Percentiles rank a stretch among this genome's conserved stretches.
Conservation (phyloP, 2,797 vertebrate genomes). For the Octomys mimax region DNA sequence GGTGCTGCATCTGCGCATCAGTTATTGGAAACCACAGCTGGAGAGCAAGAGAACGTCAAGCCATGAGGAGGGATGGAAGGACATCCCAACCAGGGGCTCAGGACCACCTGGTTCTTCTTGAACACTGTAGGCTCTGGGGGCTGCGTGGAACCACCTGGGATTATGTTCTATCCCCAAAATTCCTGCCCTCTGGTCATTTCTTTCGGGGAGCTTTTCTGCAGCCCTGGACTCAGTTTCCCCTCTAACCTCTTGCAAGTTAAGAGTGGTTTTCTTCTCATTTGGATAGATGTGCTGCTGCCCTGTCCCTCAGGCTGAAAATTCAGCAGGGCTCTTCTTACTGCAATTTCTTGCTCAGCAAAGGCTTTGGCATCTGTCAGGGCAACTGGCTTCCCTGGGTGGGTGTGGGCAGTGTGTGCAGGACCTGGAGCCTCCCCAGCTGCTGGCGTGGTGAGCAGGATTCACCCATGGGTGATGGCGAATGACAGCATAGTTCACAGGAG, state of each 20-base stretch:
- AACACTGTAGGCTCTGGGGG: too few species aligned
- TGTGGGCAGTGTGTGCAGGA: background rate
- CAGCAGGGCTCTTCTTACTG: background rate
- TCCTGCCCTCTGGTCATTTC: too few species aligned
- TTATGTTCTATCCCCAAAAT: background rate
- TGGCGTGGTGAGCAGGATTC: background rate
- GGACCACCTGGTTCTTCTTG: background rate
- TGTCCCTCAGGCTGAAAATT: background rate
- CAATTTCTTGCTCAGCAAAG: background rate
- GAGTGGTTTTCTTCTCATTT: background rate
- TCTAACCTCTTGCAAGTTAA: background rate
- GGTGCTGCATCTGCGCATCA: background rate
- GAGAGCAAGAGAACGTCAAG: background rate
- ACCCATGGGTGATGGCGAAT: accelerated
- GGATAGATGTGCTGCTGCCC: background rate
- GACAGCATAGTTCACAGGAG: background rate
- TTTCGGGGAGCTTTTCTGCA: background rate
- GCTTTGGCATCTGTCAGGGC: background rate
- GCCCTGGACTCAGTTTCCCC: background rate
- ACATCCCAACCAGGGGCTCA: background rate
- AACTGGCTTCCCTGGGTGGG: background rate
- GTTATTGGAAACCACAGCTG: background rate
- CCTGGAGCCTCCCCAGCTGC: background rate
- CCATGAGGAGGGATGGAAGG: background rate
- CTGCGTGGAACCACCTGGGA: background rate